These are phyloP conservation scores for Promerops cafer DNA, from an alignment of 2,113 vertebrate genomes.

Conservation along the genomic window DNA sequence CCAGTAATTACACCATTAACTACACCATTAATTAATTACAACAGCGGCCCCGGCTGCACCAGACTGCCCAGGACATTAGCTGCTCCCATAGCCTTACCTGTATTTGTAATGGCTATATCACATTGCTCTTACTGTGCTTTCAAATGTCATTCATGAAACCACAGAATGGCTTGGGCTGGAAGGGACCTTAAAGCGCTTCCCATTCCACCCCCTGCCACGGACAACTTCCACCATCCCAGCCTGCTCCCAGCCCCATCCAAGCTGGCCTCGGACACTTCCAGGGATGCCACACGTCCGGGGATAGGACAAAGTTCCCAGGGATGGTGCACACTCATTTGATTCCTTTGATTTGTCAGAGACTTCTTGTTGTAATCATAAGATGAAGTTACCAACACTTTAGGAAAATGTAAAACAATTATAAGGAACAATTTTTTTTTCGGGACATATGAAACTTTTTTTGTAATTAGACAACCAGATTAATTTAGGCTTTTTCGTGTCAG, in stretches of 20 bases:
- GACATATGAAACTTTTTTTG: not conserved
- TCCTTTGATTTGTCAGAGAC: not conserved
- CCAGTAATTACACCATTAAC: not conserved
- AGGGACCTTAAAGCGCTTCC: not conserved
- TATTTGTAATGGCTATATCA: accelerated
- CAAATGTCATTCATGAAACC: not conserved
- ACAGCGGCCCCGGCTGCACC: not conserved
- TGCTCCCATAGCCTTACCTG: not conserved
- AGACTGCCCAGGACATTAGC: accelerated
- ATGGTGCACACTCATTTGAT: not conserved
- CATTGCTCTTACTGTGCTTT: accelerated
- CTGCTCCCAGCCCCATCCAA: not conserved
- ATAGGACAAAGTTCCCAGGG: not conserved
- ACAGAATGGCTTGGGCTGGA: too few relatives aligned
- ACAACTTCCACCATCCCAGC: accelerated
- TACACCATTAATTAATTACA: not conserved
- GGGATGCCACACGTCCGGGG: not conserved
- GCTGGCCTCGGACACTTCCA: not conserved
- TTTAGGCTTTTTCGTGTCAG: not conserved
- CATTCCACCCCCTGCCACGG: not conserved
- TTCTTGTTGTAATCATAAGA: not conserved
- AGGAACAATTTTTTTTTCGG: not conserved
- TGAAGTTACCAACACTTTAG: not conserved
- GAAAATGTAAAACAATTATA: not conserved
- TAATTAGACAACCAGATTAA: not conserved